Percentiles rank a stretch among this genome's conserved stretches.
Evolutionary conservation across 2,888 invertebrate species (phyloP).

Genomic region (Mystacides longicornis): DNA sequence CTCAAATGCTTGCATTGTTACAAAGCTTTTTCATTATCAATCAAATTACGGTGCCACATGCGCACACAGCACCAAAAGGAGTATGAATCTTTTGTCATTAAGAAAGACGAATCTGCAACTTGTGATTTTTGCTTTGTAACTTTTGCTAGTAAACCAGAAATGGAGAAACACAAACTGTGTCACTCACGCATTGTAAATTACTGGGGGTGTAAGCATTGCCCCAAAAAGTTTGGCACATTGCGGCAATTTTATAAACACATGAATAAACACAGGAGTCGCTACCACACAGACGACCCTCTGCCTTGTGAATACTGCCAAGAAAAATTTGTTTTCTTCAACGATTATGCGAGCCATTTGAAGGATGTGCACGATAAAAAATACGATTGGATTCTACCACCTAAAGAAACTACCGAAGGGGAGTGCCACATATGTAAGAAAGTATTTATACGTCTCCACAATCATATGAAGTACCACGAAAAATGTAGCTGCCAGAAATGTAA

Average conservation of each 20-base stretch:
- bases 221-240: constrained; percentile 45
- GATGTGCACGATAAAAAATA: constrained; percentile 43
- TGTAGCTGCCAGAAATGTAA: constrained; percentile 45
- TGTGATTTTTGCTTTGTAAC: constrained; percentile 47
- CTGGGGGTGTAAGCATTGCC: constrained; percentile 47
- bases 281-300: constrained; percentile 41
- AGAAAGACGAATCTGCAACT: constrained; percentile 35
- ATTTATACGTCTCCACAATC: constrained; percentile 42
- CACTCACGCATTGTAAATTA: constrained; percentile 39
- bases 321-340: constrained; percentile 47
- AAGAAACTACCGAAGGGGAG: constrained; percentile 39
- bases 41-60: constrained; percentile 45
- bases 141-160: constrained; percentile 41
- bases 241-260: constrained; percentile 47
- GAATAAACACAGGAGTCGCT: constrained; percentile 40
- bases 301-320: constrained; percentile 49
- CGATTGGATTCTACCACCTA: constrained; percentile 43
- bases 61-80: constrained; percentile 38
- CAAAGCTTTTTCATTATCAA: constrained; percentile 45
- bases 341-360: constrained; percentile 46
- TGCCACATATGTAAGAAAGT: constrained; percentile 42
- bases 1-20: constrained; percentile 45
- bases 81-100: constrained; percentile 34
- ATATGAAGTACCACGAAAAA: constrained; percentile 43
- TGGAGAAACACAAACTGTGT: constrained; percentile 40